These are phyloP conservation scores for Myotis vivesi DNA, from an alignment of 2,797 vertebrate species.

Conservation along the genomic window DNA sequence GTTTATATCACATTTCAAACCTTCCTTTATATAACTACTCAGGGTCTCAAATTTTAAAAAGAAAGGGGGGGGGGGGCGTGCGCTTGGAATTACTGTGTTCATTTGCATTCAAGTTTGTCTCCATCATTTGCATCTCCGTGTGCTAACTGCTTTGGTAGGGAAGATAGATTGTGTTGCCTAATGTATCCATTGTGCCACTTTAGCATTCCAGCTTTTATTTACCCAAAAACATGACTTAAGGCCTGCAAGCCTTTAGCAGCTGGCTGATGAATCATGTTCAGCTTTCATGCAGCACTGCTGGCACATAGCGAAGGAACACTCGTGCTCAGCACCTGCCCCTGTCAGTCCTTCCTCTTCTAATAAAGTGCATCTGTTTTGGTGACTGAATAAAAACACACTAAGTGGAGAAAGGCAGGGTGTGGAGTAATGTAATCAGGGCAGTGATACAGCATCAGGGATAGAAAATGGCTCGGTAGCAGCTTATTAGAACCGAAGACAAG, in stretches of 20 bases:
- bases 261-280: conserved; percentile 33
- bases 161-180: not conserved
- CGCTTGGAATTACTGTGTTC: not conserved
- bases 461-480: not conserved
- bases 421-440: conserved; percentile 65
- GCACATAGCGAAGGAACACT: not conserved
- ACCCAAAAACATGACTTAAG: conserved; percentile 14
- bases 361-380: conserved; percentile 69
- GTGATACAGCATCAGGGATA: not conserved
- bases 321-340: conserved; percentile 67
- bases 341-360: conserved; percentile 68
- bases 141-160: not conserved
- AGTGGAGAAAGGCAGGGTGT: conserved; percentile 22
- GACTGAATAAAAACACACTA: conserved; percentile 66
- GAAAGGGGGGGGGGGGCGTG: no score
- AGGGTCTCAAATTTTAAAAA: not conserved
- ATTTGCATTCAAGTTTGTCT: not conserved
- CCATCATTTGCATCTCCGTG: not conserved
- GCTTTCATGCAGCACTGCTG: not conserved
- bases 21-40: not conserved
- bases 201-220: conserved; percentile 18
- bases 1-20: not conserved
- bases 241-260: not conserved
- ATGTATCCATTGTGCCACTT: not conserved
- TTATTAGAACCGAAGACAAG: not conserved